Evolutionary conservation across 2,797 vertebrate genomes (phyloP).

Genomic region (Sibirionetta formosa): DNA sequence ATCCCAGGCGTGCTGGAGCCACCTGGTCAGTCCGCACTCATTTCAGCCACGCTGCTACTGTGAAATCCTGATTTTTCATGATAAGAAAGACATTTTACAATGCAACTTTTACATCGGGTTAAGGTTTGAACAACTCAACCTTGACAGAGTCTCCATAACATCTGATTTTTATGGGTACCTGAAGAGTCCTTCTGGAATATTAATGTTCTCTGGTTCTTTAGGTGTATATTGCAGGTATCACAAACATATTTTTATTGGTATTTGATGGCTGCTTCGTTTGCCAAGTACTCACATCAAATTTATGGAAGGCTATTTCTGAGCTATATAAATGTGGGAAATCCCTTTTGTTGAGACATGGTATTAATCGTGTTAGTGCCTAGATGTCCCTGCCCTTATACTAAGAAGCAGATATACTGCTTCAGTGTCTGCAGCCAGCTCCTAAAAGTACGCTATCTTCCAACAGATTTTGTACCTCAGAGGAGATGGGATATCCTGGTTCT

Average conservation of each 20-base stretch:
- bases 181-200: slow-evolving; percentile 75
- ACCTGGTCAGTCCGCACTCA: not conserved
- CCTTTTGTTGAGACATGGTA: slow-evolving; percentile 60
- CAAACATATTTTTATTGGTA: slow-evolving; percentile 81
- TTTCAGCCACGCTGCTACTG: not conserved
- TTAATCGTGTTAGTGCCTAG: slow-evolving; percentile 72
- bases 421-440: slow-evolving; percentile 69
- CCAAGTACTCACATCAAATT: slow-evolving; percentile 78
- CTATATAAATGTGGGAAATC: slow-evolving; percentile 70
- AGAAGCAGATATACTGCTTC: slow-evolving; percentile 74
- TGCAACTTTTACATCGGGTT: not conserved
- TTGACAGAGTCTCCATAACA: slow-evolving; percentile 58
- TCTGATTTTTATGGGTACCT: slow-evolving; percentile 75
- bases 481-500: not conserved
- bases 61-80: slow-evolving; percentile 16
- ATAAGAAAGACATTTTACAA: not conserved
- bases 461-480: slow-evolving; percentile 31
- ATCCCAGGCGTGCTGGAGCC: not conserved
- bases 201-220: slow-evolving; percentile 78
- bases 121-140: slow-evolving; percentile 57
- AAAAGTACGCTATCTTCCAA: slow-evolving; percentile 70
- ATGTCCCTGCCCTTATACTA: slow-evolving; percentile 64
- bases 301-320: slow-evolving; percentile 67
- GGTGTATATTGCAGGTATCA: slow-evolving; percentile 77
- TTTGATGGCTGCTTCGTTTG: slow-evolving; percentile 78